Conservation (phyloP, 2,797 vertebrate species). For the Luscinia megarhynchos region DNA sequence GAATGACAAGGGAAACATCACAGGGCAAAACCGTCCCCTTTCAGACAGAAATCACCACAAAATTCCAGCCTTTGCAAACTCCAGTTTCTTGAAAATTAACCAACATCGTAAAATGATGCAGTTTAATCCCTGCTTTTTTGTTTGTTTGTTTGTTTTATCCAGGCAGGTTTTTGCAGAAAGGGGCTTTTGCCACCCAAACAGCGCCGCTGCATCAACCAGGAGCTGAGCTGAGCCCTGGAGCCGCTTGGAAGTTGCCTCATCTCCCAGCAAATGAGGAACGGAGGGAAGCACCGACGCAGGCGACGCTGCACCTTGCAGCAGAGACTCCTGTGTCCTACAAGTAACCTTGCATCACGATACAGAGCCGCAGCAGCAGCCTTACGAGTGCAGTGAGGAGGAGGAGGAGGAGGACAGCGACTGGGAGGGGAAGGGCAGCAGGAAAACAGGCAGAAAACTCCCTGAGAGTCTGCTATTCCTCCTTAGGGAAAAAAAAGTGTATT, state of each 20-base stretch:
- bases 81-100: background rate
- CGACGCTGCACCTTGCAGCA: constrained; percentile 30
- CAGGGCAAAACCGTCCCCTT: background rate
- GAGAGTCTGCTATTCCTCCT: background rate
- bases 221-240: background rate
- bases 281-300: background rate
- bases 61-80: background rate
- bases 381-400: background rate
- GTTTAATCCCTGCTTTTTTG: background rate
- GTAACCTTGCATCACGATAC: constrained; percentile 59
- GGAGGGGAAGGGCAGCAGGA: background rate
- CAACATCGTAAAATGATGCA: background rate
- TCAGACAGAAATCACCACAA: background rate
- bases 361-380: background rate
- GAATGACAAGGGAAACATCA: background rate
- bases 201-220: background rate
- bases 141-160: background rate
- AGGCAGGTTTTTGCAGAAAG: background rate
- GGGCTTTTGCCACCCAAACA: background rate
- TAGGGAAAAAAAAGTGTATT: no score
- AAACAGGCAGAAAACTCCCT: constrained; percentile 14
- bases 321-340: constrained; percentile 48
- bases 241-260: background rate
- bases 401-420: background rate
- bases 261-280: background rate